Evolutionary conservation across 2,113 vertebrate genomes (phyloP).

Genomic region (Atrichornis clamosus): DNA sequence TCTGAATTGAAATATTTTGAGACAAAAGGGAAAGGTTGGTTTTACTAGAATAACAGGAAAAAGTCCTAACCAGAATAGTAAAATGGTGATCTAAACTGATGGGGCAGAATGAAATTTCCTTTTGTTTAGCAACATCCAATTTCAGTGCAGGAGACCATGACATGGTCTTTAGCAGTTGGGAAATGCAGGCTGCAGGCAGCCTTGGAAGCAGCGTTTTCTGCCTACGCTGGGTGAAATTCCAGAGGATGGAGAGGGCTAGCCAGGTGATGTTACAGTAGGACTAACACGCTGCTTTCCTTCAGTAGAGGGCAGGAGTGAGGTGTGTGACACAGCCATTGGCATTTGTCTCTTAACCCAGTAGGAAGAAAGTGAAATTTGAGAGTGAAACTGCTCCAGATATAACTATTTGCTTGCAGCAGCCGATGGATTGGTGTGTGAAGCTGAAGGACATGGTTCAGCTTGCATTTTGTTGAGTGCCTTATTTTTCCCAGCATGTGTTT

Average conservation of each 20-base stretch:
- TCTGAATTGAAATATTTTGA: neutral
- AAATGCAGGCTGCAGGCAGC: neutral
- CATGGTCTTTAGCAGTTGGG: neutral
- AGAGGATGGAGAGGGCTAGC: neutral
- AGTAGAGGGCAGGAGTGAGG: constrained; percentile 12
- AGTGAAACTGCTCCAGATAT: neutral
- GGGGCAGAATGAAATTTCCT: constrained; percentile 1
- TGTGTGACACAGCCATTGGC: neutral
- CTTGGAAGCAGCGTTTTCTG: neutral
- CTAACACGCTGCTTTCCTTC: neutral
- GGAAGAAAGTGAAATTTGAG: neutral
- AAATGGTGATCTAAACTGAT: neutral
- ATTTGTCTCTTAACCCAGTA: accelerated
- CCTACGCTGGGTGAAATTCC: neutral
- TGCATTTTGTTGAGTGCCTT: neutral
- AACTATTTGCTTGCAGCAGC: neutral
- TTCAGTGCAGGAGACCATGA: neutral
- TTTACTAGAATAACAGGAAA: neutral
- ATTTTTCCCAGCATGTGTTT: neutral
- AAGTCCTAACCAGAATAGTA: neutral
- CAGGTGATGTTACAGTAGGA: neutral
- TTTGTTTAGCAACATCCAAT: neutral
- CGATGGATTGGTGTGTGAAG: neutral
- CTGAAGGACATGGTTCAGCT: neutral
- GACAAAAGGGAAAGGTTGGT: neutral